Evolutionary conservation across 2,797 vertebrate genomes (phyloP).

Genomic region (Sardinella longiceps): DNA sequence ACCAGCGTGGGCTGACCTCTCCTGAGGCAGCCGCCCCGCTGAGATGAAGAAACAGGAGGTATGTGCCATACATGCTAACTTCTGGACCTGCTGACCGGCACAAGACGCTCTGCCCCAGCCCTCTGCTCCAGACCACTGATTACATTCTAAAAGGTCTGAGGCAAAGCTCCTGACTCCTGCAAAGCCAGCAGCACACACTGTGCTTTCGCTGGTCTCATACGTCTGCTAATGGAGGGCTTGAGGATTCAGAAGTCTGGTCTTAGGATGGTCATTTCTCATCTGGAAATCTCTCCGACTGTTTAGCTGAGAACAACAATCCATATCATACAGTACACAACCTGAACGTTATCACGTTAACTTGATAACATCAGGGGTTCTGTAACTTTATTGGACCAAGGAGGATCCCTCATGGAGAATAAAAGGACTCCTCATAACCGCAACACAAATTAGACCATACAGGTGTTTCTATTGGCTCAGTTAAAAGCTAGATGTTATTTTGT

Average conservation of each 20-base stretch:
- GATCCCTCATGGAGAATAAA: too few species aligned
- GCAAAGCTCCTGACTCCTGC: neutral
- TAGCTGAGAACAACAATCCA: neutral
- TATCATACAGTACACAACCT: too few species aligned
- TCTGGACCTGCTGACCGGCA: neutral
- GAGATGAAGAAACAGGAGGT: neutral
- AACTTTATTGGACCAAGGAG: too few species aligned
- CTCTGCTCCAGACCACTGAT: neutral
- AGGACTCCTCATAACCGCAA: too few species aligned
- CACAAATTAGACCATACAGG: too few species aligned
- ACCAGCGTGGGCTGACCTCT: neutral
- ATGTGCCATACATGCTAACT: constrained; percentile 6
- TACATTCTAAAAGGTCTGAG: neutral
- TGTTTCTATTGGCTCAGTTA: too few species aligned
- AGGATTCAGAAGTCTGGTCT: neutral
- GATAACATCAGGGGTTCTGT: too few species aligned
- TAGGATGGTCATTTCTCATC: neutral
- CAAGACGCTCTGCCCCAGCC: neutral
- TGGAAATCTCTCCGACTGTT: neutral
- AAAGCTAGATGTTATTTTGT: too few species aligned
- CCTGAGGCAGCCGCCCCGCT: neutral
- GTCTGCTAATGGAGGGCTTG: neutral
- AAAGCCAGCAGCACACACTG: neutral
- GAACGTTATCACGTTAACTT: too few species aligned
- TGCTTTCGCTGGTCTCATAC: neutral